Percentiles rank a stretch among this genome's conserved stretches.
Conservation (phyloP, 2,113 vertebrate genomes). For the Spheniscus mendiculus region DNA sequence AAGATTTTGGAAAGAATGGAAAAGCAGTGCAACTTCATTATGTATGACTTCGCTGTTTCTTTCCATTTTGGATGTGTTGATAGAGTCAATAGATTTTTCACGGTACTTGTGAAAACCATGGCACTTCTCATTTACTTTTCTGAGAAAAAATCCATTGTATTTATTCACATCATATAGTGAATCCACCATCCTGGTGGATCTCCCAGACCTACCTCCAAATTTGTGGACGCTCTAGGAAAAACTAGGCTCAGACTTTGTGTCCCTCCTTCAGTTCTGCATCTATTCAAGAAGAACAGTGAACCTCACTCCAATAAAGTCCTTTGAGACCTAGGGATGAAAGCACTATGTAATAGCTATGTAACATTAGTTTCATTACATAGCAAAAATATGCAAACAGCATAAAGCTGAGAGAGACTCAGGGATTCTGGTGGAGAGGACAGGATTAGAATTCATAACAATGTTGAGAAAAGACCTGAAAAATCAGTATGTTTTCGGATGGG, state of each 20-base stretch:
- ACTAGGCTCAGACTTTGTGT: neutral
- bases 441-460: neutral
- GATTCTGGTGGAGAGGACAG: neutral
- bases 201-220: neutral
- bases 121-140: neutral
- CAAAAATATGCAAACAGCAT: neutral
- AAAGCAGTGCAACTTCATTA: neutral
- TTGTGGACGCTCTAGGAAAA: neutral
- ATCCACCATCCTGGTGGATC: neutral
- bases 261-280: neutral
- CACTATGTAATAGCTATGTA: neutral
- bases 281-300: neutral
- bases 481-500: neutral
- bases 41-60: neutral
- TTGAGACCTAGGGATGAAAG: neutral
- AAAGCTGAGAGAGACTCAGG: neutral
- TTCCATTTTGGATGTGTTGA: neutral
- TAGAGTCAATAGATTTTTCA: neutral
- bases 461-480: neutral
- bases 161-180: neutral
- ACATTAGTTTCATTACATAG: neutral
- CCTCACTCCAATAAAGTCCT: neutral
- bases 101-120: neutral
- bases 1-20: neutral
- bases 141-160: neutral